Evolutionary conservation across 2,113 vertebrate species (phyloP).

Genomic region (Barbus barbus): DNA sequence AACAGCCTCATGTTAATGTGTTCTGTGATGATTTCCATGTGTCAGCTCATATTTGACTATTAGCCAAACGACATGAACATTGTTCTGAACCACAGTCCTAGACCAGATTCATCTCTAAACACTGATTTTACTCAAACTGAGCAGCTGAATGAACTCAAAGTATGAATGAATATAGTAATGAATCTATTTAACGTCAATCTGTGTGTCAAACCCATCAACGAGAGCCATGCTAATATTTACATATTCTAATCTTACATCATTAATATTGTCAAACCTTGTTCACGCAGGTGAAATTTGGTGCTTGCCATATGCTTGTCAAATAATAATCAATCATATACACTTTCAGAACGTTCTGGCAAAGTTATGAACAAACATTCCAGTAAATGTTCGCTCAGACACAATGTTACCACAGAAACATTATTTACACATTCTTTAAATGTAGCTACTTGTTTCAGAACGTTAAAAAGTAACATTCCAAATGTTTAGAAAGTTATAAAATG

Average conservation of each 20-base stretch:
- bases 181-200: background rate
- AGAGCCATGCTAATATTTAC: background rate
- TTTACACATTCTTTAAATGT: background rate
- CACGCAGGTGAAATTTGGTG: background rate
- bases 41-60: constrained; percentile 56
- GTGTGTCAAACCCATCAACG: background rate
- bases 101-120: no score
- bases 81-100: background rate
- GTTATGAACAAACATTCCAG: background rate
- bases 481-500: background rate
- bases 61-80: constrained; percentile 50
- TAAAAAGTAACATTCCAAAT: background rate
- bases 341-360: background rate
- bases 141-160: background rate
- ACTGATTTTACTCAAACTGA: background rate
- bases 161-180: background rate
- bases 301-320: background rate
- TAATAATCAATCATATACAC: background rate
- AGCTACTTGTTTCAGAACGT: background rate
- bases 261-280: background rate
- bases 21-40: constrained; percentile 52
- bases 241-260: background rate
- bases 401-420: background rate
- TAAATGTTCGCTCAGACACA: background rate
- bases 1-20: constrained; percentile 24